phyloP scores from a whole-genome alignment of 2,797 vertebrate genomes.

The Psittacula derbiana region DNA sequence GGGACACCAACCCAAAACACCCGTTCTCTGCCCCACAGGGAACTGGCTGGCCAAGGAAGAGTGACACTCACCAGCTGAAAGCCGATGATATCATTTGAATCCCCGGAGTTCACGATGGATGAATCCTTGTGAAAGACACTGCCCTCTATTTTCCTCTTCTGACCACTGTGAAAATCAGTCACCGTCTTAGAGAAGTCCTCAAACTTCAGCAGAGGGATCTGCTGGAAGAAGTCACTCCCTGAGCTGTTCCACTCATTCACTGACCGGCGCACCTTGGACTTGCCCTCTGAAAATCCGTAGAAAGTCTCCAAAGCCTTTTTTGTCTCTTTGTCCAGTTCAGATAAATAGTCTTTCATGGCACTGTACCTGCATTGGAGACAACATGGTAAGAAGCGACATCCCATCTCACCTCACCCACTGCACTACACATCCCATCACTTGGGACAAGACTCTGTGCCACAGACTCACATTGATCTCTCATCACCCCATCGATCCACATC shows the following conservation, averaged over 20 bases:
- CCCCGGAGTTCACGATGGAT: conserved; percentile 55
- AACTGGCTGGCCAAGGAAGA: neutral
- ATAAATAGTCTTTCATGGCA: conserved; percentile 70
- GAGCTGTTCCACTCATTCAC: neutral
- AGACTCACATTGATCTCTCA: accelerated
- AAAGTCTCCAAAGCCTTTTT: conserved; percentile 67
- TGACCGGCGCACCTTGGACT: conserved; percentile 63
- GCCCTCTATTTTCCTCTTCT: conserved; percentile 70
- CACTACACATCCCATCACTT: accelerated
- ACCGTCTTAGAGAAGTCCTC: conserved; percentile 10
- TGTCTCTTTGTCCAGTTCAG: conserved; percentile 76
- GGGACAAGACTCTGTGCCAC: neutral
- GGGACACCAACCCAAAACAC: neutral
- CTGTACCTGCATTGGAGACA: conserved; percentile 72
- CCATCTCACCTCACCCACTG: neutral
- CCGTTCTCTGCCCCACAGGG: neutral
- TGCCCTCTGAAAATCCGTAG: conserved; percentile 66
- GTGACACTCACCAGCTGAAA: conserved; percentile 76
- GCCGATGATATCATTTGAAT: conserved; percentile 74
- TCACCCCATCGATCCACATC: neutral
- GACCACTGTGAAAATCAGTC: conserved; percentile 54
- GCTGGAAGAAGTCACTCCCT: conserved; percentile 35
- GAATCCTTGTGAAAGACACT: conserved; percentile 70
- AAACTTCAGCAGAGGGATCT: conserved; percentile 69
- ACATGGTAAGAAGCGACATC: neutral